phyloP scores from a whole-genome alignment of 1,140 invertebrate genomes.

The Aradophagus sp. region DNA sequence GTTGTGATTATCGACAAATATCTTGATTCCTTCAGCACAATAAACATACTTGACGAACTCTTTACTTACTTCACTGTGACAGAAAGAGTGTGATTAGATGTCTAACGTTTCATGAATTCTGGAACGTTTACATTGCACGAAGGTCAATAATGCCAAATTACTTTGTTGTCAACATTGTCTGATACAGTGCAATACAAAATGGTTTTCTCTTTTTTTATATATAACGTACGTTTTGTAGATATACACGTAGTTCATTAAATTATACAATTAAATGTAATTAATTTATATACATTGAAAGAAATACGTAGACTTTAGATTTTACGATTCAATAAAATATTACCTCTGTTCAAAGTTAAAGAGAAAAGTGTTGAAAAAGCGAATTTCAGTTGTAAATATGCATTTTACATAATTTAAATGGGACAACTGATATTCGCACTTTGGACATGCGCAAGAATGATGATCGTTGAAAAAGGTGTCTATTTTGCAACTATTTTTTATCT shows the following conservation, averaged over 20 bases:
- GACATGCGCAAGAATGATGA: conserved; percentile 32
- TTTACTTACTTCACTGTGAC: background rate
- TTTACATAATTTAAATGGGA: conserved; percentile 26
- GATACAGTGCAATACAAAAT: conserved; percentile 61
- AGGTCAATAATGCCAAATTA: background rate
- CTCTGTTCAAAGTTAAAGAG: conserved; percentile 33
- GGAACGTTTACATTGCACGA: conserved; percentile 2
- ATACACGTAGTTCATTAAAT: conserved; percentile 65
- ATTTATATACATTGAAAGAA: conserved; percentile 26
- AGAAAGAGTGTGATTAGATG: too few relatives aligned
- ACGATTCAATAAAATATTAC: conserved; percentile 32
- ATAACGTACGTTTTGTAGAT: conserved; percentile 70
- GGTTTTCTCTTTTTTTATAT: conserved; percentile 58
- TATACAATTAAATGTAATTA: conserved; percentile 57
- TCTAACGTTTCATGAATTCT: background rate
- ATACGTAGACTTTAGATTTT: conserved; percentile 11
- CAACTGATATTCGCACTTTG: conserved; percentile 26
- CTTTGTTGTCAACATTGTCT: conserved; percentile 2
- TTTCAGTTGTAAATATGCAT: conserved; percentile 29
- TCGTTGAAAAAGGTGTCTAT: conserved; percentile 31
- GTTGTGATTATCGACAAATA: too few relatives aligned
- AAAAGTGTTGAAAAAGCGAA: conserved; percentile 33
- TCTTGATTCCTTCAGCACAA: too few relatives aligned
- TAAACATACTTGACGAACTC: conserved; percentile 12
- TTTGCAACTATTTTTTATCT: conserved; percentile 4